Percentiles rank a stretch among this genome's conserved stretches.
phyloP scores from a whole-genome alignment of 2,888 invertebrate species.

The Hirudinaria manillensis region DNA sequence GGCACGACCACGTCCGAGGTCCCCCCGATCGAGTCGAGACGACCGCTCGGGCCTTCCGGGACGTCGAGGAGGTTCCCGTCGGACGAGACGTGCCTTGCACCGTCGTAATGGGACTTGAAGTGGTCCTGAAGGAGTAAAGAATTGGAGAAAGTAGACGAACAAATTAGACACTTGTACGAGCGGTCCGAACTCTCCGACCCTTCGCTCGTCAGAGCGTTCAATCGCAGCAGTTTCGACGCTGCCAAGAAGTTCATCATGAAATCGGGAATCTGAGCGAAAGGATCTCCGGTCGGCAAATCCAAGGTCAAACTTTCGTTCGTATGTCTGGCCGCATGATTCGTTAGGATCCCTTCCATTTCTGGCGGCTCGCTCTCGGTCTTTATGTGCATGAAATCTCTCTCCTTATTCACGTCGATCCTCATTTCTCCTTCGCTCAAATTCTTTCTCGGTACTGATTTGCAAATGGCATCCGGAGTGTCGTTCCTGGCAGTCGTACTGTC shows the following conservation, averaged over 20 bases:
- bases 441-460: not conserved
- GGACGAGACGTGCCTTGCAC: too few relatives aligned
- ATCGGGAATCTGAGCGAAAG: not conserved
- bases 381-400: not conserved
- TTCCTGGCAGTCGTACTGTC: not conserved
- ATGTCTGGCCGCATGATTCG: not conserved
- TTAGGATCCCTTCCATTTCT: not conserved
- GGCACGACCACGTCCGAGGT: not conserved
- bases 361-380: not conserved
- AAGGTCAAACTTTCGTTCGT: not conserved
- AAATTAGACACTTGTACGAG: constrained; percentile 6
- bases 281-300: not conserved
- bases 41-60: not conserved
- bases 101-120: not conserved
- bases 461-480: not conserved
- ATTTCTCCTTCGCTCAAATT: not conserved
- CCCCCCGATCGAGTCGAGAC: not conserved
- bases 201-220: not conserved
- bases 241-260: not conserved
- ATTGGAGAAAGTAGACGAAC: not conserved
- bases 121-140: constrained; percentile 1
- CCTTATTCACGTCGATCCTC: not conserved
- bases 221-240: not conserved
- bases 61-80: not conserved
- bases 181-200: not conserved